A percentile compares a stretch with the other conserved stretches of the same genome.
These are phyloP conservation scores for Willisornis vidua DNA, from an alignment of 2,113 vertebrate genomes.

Conservation along the genomic window DNA sequence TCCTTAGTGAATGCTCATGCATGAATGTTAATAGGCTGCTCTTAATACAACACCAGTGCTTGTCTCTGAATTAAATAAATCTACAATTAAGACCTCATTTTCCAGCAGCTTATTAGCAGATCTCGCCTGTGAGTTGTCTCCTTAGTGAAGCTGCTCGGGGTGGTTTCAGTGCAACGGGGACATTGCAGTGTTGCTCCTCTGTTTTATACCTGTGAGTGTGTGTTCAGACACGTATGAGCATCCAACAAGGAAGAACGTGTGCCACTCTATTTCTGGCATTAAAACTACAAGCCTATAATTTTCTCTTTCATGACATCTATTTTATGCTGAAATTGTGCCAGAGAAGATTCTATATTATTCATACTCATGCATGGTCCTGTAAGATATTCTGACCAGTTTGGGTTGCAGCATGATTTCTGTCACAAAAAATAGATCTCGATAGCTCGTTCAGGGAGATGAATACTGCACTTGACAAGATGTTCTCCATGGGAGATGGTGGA, in stretches of 20 bases:
- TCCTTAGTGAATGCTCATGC: neutral
- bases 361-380: neutral
- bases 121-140: neutral
- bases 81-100: neutral
- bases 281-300: neutral
- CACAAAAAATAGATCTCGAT: neutral
- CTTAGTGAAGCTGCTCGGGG: neutral
- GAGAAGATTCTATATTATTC: neutral
- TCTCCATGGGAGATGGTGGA: neutral
- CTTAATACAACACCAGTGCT: neutral
- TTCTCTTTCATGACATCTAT: neutral
- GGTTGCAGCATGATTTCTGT: conserved; percentile 19
- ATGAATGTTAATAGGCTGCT: neutral
- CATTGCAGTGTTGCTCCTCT: neutral
- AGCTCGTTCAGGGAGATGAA: conserved; percentile 13
- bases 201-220: neutral
- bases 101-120: neutral
- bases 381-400: neutral
- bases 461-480: conserved; percentile 25
- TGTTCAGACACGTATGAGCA: neutral
- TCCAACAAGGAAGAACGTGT: neutral
- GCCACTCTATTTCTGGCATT: neutral
- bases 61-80: conserved; percentile 30
- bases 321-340: neutral
- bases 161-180: neutral